phyloP scores from a whole-genome alignment of 2,888 invertebrate species.

The Sipha maydis region DNA sequence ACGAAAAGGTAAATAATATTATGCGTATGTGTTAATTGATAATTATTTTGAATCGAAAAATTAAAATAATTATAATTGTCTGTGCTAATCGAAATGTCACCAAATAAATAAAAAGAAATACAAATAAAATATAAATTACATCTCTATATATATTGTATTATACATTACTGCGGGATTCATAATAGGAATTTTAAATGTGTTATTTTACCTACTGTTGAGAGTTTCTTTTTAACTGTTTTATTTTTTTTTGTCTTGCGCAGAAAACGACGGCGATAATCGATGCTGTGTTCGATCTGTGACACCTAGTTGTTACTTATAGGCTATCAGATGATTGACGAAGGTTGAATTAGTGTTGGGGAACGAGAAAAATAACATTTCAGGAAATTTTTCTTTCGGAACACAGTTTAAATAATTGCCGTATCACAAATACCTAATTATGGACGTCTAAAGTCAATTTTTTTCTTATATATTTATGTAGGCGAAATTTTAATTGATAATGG shows the following conservation, averaged over 20 bases:
- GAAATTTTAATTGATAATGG: neutral
- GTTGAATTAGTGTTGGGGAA: neutral
- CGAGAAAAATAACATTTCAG: constrained; percentile 8
- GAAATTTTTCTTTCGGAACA: neutral
- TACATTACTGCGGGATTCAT: too few relatives aligned
- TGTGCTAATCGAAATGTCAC: too few relatives aligned
- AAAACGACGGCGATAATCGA: neutral
- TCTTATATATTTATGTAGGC: neutral
- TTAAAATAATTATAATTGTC: too few relatives aligned
- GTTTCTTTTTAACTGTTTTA: neutral
- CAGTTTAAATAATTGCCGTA: neutral
- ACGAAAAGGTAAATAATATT: neutral
- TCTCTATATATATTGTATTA: too few relatives aligned
- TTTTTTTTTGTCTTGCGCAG: neutral
- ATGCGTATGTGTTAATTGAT: neutral
- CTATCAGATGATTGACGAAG: neutral
- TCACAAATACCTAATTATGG: neutral
- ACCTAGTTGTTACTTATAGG: neutral
- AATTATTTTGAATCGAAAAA: neutral
- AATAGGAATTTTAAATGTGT: too few relatives aligned
- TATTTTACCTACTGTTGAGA: neutral
- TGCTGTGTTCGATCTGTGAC: neutral
- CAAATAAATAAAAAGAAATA: too few relatives aligned
- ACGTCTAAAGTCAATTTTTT: neutral
- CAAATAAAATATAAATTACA: too few relatives aligned